Evolutionary conservation across 2,113 vertebrate species (phyloP), one percentile per base, ranked within the genome.

Genomic region (Noturus placidus): DNA sequence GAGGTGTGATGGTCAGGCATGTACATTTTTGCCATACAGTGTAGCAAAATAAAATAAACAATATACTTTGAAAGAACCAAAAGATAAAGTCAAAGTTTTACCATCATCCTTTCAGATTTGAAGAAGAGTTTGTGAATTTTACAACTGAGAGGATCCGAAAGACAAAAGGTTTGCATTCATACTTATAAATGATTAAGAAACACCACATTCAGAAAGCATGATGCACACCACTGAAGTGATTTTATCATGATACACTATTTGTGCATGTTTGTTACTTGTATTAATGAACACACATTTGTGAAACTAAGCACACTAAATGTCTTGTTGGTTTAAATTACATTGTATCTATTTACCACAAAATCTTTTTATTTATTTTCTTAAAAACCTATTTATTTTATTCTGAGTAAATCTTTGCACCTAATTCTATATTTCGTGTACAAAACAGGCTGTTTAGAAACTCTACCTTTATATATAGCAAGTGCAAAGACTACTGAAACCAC

Each of bases 401-500:
- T 9, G 17, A 35, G 9, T 22, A 17, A 33, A 5, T 22, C 20
- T 25, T 42, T 22, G 8, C 35, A 5, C 38, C 72, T 50, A 50
- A 46, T 22, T 46, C 42, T 27, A 13, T 14, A n/a, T 0, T 76
- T 46, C 38, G 72, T 11, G 38, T 76, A 46, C 5, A 22, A 20
- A 46, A 5, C 74, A 77, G 25, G 13, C 46, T 17, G 38, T 77
- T 13, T 50, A 7, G 22, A 15, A 77, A 74, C 20, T 42, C 20
- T 13, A 42, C 35, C 19, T 6, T 11, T 76, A 11, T 14, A 50
- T 5, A 74, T 22, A 22, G 35, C 8, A 38, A 83, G 35, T 19
- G 46, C 59, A 83, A 15, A n/a, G 4, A 7, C n/a, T 54, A 82
- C 59, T 46, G 84, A 88, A 82, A 88, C 82, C 38, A 8, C 17